A percentile compares a stretch with the other conserved stretches of the same genome.
Evolutionary conservation across 2,888 invertebrate genomes (phyloP).

Genomic region (Sphaerophoria rueppellii): DNA sequence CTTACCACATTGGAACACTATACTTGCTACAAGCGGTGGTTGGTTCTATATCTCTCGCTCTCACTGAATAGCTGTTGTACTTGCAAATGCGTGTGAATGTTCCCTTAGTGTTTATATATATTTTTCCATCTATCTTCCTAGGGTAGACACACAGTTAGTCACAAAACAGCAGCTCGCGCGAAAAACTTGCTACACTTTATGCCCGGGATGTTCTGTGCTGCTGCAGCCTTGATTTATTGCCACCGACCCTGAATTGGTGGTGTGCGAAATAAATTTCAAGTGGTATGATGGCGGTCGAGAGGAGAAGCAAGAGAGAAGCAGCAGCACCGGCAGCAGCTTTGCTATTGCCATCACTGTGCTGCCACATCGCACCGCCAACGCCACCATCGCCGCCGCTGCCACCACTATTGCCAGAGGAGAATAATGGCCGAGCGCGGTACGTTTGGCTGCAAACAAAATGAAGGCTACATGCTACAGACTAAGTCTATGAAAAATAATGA

Average conservation of each 20-base stretch:
- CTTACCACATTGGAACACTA: constrained; percentile 57
- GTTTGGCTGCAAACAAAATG: constrained; percentile 63
- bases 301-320: constrained; percentile 63
- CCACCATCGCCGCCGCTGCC: constrained; percentile 59
- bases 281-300: constrained; percentile 75
- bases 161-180: constrained; percentile 76
- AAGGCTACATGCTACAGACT: constrained; percentile 33
- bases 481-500: constrained; percentile 63
- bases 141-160: constrained; percentile 73
- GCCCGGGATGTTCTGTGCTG: constrained; percentile 69
- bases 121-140: constrained; percentile 72
- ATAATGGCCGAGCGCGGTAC: constrained; percentile 66
- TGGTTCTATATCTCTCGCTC: constrained; percentile 6
- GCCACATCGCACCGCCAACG: constrained; percentile 6
- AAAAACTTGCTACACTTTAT: constrained; percentile 75
- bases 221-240: constrained; percentile 75
- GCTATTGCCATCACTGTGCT: background rate
- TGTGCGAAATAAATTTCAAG: constrained; percentile 76
- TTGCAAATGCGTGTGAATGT: constrained; percentile 67
- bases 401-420: constrained; percentile 68
- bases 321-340: constrained; percentile 16
- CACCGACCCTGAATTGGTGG: constrained; percentile 75
- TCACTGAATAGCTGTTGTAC: constrained; percentile 18
- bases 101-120: constrained; percentile 53
- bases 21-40: constrained; percentile 55